Evolutionary conservation across 2,113 vertebrate genomes (phyloP).

Genomic region (Xiphias gladius): DNA sequence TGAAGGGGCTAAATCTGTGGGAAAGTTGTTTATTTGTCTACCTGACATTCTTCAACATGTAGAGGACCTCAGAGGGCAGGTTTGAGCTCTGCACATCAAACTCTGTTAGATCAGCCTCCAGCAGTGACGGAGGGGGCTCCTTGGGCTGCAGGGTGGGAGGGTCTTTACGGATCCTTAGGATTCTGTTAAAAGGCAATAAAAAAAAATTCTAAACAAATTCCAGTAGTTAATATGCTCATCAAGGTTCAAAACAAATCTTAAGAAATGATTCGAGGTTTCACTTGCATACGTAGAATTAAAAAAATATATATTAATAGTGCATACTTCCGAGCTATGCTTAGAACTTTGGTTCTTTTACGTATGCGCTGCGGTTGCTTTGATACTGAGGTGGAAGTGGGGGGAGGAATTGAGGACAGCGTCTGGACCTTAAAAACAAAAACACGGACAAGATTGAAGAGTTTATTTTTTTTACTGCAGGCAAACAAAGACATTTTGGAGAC

Average conservation of each 20-base stretch:
- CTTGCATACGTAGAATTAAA: neutral
- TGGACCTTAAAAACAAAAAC: slow-evolving; percentile 85
- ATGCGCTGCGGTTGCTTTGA: slow-evolving; percentile 87
- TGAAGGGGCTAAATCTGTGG: neutral
- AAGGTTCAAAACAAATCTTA: neutral
- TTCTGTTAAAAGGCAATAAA: slow-evolving; percentile 78
- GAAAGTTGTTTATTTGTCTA: neutral
- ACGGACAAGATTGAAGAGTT: neutral
- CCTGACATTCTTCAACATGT: slow-evolving; percentile 98
- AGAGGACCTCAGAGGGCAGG: slow-evolving; percentile 94
- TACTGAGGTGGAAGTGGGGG: slow-evolving; percentile 72
- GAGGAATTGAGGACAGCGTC: slow-evolving; percentile 85
- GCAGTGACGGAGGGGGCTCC: slow-evolving; percentile 93
- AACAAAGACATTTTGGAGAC: no score
- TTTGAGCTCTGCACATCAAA: slow-evolving; percentile 96
- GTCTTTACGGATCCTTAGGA: slow-evolving; percentile 93
- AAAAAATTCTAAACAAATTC: neutral
- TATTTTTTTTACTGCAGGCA: no score
- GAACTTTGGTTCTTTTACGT: slow-evolving; percentile 91
- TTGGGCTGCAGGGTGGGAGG: slow-evolving; percentile 94
- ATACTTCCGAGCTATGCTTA: slow-evolving; percentile 94
- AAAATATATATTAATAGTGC: neutral
- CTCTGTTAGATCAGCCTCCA: slow-evolving; percentile 96
- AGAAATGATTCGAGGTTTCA: neutral
- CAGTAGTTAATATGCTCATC: neutral